A percentile compares a stretch with the other conserved stretches of the same genome.
Conservation (phyloP, 2,888 invertebrate genomes). For the Serrognathus titanus region DNA sequence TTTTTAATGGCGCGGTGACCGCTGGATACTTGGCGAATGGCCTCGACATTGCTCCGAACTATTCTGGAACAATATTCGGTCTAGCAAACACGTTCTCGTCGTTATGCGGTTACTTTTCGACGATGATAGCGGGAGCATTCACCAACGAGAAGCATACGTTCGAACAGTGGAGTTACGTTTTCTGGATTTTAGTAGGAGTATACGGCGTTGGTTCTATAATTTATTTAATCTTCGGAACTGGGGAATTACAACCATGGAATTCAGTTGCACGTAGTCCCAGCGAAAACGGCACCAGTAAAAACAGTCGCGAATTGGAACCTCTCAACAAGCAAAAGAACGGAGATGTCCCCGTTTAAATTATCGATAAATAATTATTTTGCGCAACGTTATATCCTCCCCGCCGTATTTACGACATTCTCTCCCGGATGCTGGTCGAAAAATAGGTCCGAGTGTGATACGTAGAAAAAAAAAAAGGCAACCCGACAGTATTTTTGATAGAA, state of each 20-base stretch:
- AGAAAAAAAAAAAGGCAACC: not conserved
- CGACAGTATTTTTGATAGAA: not conserved
- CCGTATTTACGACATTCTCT: not conserved
- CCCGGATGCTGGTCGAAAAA: not conserved
- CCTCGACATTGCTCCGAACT: constrained; percentile 84
- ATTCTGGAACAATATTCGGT: constrained; percentile 85
- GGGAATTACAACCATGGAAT: constrained; percentile 62
- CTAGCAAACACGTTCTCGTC: constrained; percentile 85
- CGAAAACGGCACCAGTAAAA: constrained; percentile 22
- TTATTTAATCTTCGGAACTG: constrained; percentile 64
- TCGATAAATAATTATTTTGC: not conserved
- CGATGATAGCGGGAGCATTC: constrained; percentile 74
- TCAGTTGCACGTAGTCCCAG: constrained; percentile 25
- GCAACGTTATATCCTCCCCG: not conserved
- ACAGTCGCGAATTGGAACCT: constrained; percentile 42
- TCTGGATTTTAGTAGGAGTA: constrained; percentile 72
- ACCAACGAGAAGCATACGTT: constrained; percentile 72
- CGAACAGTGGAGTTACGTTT: constrained; percentile 76
- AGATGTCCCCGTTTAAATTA: constrained; percentile 10
- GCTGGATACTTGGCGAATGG: constrained; percentile 84
- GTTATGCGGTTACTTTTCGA: constrained; percentile 76
- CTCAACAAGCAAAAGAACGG: constrained; percentile 29
- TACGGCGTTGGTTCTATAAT: constrained; percentile 65
- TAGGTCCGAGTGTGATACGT: not conserved
- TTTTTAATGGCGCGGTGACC: constrained; percentile 81